Conservation (phyloP, 2,113 vertebrate genomes). For the Amphiprion ocellaris region DNA sequence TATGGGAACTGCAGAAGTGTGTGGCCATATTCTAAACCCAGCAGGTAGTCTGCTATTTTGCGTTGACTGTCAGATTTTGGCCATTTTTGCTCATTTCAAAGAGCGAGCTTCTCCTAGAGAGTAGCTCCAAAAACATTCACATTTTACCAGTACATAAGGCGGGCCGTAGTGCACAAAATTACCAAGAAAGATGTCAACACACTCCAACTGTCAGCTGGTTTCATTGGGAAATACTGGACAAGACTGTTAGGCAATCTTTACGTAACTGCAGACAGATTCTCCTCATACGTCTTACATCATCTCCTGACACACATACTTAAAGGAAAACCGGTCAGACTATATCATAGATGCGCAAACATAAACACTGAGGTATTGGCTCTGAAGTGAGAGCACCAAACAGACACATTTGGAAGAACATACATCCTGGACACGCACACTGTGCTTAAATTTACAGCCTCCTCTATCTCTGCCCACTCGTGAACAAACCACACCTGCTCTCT, state of each 20-base stretch:
- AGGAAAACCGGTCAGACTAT: neutral
- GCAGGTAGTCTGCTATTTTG: no score
- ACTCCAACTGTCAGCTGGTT: neutral
- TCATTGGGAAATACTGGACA: slow-evolving; percentile 1
- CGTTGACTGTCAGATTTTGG: no score
- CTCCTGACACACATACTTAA: neutral
- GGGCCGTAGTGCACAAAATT: neutral
- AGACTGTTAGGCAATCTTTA: slow-evolving; percentile 1
- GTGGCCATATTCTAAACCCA: no score
- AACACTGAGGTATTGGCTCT: neutral
- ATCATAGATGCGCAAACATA: no score
- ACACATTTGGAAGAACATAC: neutral
- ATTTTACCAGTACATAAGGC: no score
- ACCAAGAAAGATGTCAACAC: neutral
- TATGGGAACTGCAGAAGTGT: no score
- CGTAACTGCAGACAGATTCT: neutral
- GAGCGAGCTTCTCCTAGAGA: no score
- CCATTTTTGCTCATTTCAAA: no score
- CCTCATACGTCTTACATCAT: neutral
- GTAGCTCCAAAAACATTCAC: no score
- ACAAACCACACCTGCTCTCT: slow-evolving; percentile 50
- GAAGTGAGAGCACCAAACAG: neutral
- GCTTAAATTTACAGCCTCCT: slow-evolving; percentile 28
- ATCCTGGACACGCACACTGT: neutral
- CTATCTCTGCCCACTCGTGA: slow-evolving; percentile 25